phyloP scores from a whole-genome alignment of 2,113 vertebrate species.

The Phaethon lepturus region DNA sequence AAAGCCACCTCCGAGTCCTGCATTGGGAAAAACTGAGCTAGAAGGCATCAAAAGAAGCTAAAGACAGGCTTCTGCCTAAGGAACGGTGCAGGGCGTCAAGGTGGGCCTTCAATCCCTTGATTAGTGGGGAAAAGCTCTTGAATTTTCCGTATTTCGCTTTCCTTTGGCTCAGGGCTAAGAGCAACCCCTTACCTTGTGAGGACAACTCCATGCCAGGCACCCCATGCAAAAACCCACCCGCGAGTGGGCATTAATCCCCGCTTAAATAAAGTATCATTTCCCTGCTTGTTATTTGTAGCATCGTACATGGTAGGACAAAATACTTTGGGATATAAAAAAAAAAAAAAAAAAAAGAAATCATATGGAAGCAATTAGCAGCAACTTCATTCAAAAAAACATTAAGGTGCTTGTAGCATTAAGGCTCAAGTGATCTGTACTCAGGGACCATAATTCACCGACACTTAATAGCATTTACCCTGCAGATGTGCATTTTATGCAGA shows the following conservation, averaged over 20 bases:
- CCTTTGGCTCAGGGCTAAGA: background rate
- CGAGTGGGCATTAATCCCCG: background rate
- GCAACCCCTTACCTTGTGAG: background rate
- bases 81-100: background rate
- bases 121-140: background rate
- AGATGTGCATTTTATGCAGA: slow-evolving; percentile 78
- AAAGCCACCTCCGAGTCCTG: background rate
- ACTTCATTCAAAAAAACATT: slow-evolving; percentile 77
- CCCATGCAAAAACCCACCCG: rapidly evolving
- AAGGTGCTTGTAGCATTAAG: slow-evolving; percentile 78
- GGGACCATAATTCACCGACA: slow-evolving; percentile 80
- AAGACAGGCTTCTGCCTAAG: background rate
- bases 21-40: background rate
- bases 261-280: slow-evolving; percentile 1
- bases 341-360: slow-evolving; percentile 4
- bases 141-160: background rate
- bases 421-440: slow-evolving; percentile 73
- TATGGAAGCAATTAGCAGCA: slow-evolving; percentile 79
- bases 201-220: background rate
- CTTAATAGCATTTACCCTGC: slow-evolving; percentile 73
- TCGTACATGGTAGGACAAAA: background rate
- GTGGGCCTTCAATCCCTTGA: background rate
- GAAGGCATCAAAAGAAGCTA: background rate
- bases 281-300: background rate
- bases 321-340: background rate